These are phyloP conservation scores for Dendroctonus ponderosae DNA, from an alignment of 1,140 invertebrate species.

Conservation along the genomic window DNA sequence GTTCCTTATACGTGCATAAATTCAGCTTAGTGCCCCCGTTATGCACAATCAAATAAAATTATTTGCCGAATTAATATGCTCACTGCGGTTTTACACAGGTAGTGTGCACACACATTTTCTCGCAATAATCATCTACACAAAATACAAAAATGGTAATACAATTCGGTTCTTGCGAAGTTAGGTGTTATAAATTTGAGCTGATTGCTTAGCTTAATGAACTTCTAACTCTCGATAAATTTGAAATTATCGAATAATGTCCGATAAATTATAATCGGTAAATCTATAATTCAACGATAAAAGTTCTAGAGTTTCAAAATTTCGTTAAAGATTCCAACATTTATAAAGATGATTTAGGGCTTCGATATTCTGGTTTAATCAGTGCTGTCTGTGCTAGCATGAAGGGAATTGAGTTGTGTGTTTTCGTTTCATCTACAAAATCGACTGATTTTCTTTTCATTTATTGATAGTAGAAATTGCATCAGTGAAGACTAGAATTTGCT, in stretches of 20 bases:
- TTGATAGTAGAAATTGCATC: background rate
- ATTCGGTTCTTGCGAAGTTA: too few relatives aligned
- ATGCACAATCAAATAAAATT: too few relatives aligned
- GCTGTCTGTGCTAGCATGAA: background rate
- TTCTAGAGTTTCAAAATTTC: slow-evolving; percentile 6
- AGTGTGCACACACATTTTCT: too few relatives aligned
- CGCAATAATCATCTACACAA: too few relatives aligned
- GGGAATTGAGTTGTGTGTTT: background rate
- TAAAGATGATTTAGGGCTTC: slow-evolving; percentile 7
- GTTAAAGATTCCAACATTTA: slow-evolving; percentile 12
- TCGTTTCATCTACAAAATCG: background rate
- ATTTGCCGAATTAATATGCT: too few relatives aligned
- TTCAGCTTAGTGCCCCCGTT: too few relatives aligned
- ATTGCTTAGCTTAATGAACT: too few relatives aligned
- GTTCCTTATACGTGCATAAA: too few relatives aligned
- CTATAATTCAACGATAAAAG: slow-evolving; percentile 13
- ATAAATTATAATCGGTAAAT: slow-evolving; percentile 4
- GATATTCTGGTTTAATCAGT: slow-evolving; percentile 1
- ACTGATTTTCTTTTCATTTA: background rate
- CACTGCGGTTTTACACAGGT: too few relatives aligned
- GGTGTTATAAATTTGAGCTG: too few relatives aligned
- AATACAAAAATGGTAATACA: too few relatives aligned
- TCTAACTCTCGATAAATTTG: background rate
- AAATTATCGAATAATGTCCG: background rate
- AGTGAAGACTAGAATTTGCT: background rate